Evolutionary conservation across 2,888 invertebrate genomes (phyloP).

Genomic region (Drosophila cracens): DNA sequence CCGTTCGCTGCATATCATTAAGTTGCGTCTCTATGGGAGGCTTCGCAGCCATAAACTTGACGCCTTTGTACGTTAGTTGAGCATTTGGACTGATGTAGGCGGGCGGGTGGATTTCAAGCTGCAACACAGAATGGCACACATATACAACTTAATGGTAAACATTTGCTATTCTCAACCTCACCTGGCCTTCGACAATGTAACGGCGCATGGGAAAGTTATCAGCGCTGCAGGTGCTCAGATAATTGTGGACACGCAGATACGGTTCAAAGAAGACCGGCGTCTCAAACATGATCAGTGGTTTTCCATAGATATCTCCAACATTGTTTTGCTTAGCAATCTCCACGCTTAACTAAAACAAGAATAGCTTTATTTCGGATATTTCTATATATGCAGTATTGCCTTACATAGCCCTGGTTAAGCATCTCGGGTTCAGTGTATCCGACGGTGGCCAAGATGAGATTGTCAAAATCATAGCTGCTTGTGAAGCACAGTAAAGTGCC

Average conservation of each 20-base stretch:
- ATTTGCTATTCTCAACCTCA: slow-evolving; percentile 53
- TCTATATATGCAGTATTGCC: slow-evolving; percentile 52
- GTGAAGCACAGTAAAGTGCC: slow-evolving; percentile 92
- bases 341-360: slow-evolving; percentile 75
- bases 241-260: slow-evolving; percentile 90
- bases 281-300: slow-evolving; percentile 89
- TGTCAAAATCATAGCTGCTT: slow-evolving; percentile 87
- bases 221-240: slow-evolving; percentile 87
- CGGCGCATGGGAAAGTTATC: slow-evolving; percentile 88
- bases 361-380: neutral
- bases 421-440: slow-evolving; percentile 86
- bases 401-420: slow-evolving; percentile 87
- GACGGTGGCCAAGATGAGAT: slow-evolving; percentile 89
- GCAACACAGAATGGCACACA: neutral
- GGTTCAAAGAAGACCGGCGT: slow-evolving; percentile 93
- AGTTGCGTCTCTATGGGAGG: slow-evolving; percentile 85
- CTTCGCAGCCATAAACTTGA: slow-evolving; percentile 60
- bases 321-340: slow-evolving; percentile 82
- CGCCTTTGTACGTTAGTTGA: slow-evolving; percentile 59
- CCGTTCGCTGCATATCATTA: slow-evolving; percentile 89
- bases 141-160: neutral
- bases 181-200: slow-evolving; percentile 88
- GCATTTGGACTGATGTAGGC: slow-evolving; percentile 83
- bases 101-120: slow-evolving; percentile 60
- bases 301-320: slow-evolving; percentile 79